Conservation (phyloP, 2,888 invertebrate species). For the Ectemnius cavifrons region DNA sequence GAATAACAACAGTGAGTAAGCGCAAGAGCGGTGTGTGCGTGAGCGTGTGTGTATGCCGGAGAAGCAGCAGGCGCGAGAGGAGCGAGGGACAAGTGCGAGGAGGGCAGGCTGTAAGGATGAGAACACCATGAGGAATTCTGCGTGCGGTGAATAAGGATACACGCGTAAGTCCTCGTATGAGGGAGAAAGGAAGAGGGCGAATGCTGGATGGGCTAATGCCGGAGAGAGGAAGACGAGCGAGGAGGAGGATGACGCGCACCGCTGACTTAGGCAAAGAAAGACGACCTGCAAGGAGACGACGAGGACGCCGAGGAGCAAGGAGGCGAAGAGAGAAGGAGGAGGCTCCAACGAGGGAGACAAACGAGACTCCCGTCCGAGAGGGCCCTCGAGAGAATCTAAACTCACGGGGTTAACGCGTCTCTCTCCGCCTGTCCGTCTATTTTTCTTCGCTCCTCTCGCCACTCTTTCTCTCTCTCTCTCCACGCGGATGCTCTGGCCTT, state of each 20-base stretch:
- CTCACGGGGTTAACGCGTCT: constrained; percentile 54
- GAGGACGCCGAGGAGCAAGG: constrained; percentile 28
- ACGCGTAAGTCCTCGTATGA: constrained; percentile 18
- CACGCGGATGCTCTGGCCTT: constrained; percentile 2
- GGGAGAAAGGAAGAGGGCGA: constrained; percentile 5
- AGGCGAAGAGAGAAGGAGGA: constrained; percentile 33
- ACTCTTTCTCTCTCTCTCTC: background rate
- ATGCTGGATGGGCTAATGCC: constrained; percentile 32
- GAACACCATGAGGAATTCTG: constrained; percentile 23
- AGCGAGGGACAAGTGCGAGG: constrained; percentile 28
- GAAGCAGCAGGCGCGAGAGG: constrained; percentile 38
- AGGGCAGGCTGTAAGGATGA: constrained; percentile 15
- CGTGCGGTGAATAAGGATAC: constrained; percentile 36
- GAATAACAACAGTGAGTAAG: constrained; percentile 45
- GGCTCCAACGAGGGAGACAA: constrained; percentile 56
- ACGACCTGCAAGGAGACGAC: constrained; percentile 12
- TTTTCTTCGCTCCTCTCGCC: constrained; percentile 31
- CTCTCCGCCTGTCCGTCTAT: constrained; percentile 44
- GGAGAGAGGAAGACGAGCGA: constrained; percentile 35
- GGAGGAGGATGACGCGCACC: constrained; percentile 41
- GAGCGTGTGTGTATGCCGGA: too few species aligned
- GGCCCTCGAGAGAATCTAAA: constrained; percentile 53
- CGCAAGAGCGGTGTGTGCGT: constrained; percentile 11
- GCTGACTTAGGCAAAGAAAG: constrained; percentile 40
- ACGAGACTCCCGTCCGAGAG: constrained; percentile 43